Conservation (phyloP, 2,113 vertebrate genomes). For the Pachyramphus minor region DNA sequence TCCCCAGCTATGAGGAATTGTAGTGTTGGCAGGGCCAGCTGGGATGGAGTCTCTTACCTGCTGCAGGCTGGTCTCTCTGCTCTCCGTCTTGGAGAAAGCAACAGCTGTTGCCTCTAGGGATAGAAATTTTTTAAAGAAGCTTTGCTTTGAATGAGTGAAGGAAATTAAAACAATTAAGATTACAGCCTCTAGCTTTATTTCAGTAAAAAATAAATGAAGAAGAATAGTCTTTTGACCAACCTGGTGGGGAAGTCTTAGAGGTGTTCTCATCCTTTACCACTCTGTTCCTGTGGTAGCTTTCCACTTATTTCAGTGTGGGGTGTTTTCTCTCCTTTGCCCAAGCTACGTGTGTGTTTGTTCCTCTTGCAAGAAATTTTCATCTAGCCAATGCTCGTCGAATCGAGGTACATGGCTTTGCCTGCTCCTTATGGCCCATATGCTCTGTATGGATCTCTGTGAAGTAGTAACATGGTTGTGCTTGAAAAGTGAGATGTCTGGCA, state of each 20-base stretch:
- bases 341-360: not conserved
- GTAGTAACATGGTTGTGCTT: not conserved
- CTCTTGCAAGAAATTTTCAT: not conserved
- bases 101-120: not conserved
- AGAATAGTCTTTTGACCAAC: not conserved
- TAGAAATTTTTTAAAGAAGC: not conserved
- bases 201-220: not conserved
- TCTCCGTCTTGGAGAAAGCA: not conserved
- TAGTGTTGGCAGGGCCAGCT: not conserved
- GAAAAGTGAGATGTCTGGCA: not conserved
- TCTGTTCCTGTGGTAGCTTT: not conserved
- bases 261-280: not conserved
- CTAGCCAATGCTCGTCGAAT: not conserved
- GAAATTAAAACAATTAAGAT: not conserved
- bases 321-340: not conserved
- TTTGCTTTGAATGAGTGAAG: not conserved
- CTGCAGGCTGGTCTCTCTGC: not conserved
- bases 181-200: not conserved
- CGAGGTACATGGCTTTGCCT: not conserved
- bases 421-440: not conserved
- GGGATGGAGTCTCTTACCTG: not conserved
- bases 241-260: not conserved
- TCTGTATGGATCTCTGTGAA: not conserved
- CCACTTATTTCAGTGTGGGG: fast-evolving
- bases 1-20: not conserved